Evolutionary conservation across 2,113 vertebrate genomes (phyloP).

Genomic region (Callorhinus ursinus): DNA sequence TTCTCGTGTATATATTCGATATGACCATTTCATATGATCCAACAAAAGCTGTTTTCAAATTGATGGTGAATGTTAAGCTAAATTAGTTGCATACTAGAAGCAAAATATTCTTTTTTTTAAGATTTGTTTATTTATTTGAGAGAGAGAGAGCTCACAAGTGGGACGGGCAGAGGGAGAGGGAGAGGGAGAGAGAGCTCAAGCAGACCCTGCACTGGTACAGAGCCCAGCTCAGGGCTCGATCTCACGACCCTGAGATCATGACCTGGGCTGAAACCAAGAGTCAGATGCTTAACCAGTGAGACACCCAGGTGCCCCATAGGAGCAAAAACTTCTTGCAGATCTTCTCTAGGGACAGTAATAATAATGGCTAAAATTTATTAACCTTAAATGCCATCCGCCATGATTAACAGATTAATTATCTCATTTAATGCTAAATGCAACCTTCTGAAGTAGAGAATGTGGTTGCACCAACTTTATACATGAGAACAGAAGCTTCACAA

Average conservation of each 20-base stretch:
- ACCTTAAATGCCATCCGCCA: not conserved
- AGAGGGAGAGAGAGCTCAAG: not conserved
- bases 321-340: not conserved
- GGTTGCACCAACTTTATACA: not conserved
- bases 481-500: not conserved
- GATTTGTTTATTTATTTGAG: not conserved
- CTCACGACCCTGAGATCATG: not conserved
- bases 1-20: not conserved
- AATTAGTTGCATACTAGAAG: not conserved
- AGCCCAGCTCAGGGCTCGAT: not conserved
- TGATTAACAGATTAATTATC: not conserved
- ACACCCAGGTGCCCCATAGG: not conserved
- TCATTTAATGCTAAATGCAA: not conserved
- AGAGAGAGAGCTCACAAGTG: not conserved
- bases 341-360: not conserved
- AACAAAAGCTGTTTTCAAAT: not conserved
- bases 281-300: not conserved
- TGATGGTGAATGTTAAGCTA: not conserved
- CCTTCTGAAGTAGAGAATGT: not conserved
- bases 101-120: not conserved
- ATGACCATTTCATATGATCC: not conserved
- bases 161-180: not conserved
- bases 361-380: not conserved
- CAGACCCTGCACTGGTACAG: too few species aligned
- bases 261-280: not conserved